phyloP scores from a whole-genome alignment of 2,113 vertebrate species.

The Ophthalmolycus amberensis region DNA sequence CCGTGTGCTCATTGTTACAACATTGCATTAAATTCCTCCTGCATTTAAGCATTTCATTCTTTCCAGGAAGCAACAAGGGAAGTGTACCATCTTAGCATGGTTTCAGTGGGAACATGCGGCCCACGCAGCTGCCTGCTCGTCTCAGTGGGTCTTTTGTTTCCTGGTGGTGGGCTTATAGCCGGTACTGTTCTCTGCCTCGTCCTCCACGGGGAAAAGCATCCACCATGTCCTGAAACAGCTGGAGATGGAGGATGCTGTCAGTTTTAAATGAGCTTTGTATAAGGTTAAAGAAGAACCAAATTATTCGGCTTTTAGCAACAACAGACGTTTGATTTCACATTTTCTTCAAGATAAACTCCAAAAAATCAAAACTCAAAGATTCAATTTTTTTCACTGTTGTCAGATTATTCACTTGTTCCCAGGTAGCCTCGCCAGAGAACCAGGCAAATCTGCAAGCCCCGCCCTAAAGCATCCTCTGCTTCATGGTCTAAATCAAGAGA shows the following conservation, averaged over 20 bases:
- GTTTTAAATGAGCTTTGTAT: neutral
- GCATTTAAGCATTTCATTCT: neutral
- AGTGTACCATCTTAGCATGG: neutral
- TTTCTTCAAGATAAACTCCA: neutral
- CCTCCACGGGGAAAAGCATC: slow-evolving; percentile 41
- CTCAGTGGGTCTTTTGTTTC: slow-evolving; percentile 28
- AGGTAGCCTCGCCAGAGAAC: too few relatives aligned
- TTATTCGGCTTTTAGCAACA: neutral
- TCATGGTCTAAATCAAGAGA: too few relatives aligned
- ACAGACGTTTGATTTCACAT: neutral
- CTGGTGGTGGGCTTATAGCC: slow-evolving; percentile 33
- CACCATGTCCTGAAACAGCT: slow-evolving; percentile 25
- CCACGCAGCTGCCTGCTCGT: slow-evolving; percentile 55
- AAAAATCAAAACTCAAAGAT: neutral
- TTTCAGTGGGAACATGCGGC: slow-evolving; percentile 39
- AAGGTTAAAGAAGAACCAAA: neutral
- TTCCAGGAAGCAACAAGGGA: neutral
- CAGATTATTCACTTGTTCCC: too few relatives aligned
- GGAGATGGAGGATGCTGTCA: slow-evolving; percentile 12
- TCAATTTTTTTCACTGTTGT: neutral
- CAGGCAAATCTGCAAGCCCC: too few relatives aligned
- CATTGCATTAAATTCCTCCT: neutral
- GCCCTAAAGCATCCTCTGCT: too few relatives aligned
- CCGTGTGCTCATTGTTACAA: neutral
- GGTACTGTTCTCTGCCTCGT: slow-evolving; percentile 40